Conservation (phyloP, 2,888 invertebrate genomes). For the Hypomecis punctinalis region DNA sequence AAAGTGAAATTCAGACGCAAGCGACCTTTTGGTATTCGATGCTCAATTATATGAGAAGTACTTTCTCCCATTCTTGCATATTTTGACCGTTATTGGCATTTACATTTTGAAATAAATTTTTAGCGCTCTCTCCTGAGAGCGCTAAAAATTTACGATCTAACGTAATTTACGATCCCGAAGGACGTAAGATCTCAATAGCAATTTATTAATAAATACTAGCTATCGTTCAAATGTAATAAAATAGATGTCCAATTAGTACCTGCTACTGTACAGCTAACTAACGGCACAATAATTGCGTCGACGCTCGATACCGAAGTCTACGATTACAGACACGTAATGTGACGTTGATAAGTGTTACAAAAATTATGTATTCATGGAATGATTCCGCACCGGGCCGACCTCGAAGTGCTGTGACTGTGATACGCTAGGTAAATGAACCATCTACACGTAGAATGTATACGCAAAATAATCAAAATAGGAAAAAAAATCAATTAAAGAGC, state of each 20-base stretch:
- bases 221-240: conserved; percentile 21
- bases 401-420: conserved; percentile 42
- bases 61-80: conserved; percentile 33
- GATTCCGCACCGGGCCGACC: conserved; percentile 40
- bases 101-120: conserved; percentile 13
- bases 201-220: not conserved
- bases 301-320: conserved; percentile 33
- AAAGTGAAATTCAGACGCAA: conserved; percentile 57
- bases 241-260: conserved; percentile 25
- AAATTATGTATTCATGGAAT: conserved; percentile 47
- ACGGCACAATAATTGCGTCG: conserved; percentile 37
- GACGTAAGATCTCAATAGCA: not conserved
- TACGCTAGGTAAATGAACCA: conserved; percentile 24
- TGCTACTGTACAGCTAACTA: conserved; percentile 32
- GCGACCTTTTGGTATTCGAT: conserved; percentile 48
- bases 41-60: conserved; percentile 43
- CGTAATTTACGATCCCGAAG: too few species aligned
- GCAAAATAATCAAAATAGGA: too few species aligned
- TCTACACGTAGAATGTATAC: too few species aligned
- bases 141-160: too few species aligned
- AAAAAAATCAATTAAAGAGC: too few species aligned
- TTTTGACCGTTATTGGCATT: conserved; percentile 10
- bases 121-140: conserved; percentile 1
- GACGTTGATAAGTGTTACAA: conserved; percentile 42
- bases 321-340: conserved; percentile 40